Base-by-base conservation (phyloP, 2,797 vertebrate species). In the Chromis chromis region DNA sequence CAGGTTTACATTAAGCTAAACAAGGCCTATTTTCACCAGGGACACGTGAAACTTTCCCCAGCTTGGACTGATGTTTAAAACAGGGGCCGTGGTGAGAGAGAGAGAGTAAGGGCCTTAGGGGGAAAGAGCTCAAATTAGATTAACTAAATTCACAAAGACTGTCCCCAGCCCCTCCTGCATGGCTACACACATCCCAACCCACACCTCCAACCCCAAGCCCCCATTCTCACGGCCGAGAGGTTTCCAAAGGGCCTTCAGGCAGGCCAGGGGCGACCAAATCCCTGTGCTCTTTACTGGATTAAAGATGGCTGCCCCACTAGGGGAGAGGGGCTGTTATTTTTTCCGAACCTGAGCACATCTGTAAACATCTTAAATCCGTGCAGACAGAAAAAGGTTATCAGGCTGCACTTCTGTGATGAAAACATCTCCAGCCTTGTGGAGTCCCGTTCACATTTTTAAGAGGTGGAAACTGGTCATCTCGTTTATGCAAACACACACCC, bases 91-190 rank as follows among this genome's bases (percentile, higher is more conserved):
- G 36, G 83, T 66, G 68, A 84, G 83, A 60, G 79, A 83, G 64
- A 61, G 79, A 86, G 74, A 73, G 65, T 86, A 62, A 86, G 76
- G 69, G 81, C 78, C 87, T 90, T 81, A 44, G 71, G 89, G 86
- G 85, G 76, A 87, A 85, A 91, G 74, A 89, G 84, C 88, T 92
- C 90, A 94, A 94, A 94, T 94, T 94, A 93, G 91, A 94, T 94
- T 94, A 93, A 88, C 78, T 86, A 92, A 91, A 92, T 93, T 93
- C 90, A 94, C 92, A 94, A 94, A 94, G 92, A 92, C 88, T 84
- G 83, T 88, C 85, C 91, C 86, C 77, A 72, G 86, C 87, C 88
- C 86, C 91, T 88, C 86, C 91, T 88, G 83, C 89, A 91, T 79
- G 76, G 88, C 79, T 88, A 86, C 89, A 88, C 84, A 90, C 83